Evolutionary conservation across 64 coral and sea anemone genomes (phyloP), one percentile per base, ranked within the genome.

Genomic region (Stylophora pistillata): DNA sequence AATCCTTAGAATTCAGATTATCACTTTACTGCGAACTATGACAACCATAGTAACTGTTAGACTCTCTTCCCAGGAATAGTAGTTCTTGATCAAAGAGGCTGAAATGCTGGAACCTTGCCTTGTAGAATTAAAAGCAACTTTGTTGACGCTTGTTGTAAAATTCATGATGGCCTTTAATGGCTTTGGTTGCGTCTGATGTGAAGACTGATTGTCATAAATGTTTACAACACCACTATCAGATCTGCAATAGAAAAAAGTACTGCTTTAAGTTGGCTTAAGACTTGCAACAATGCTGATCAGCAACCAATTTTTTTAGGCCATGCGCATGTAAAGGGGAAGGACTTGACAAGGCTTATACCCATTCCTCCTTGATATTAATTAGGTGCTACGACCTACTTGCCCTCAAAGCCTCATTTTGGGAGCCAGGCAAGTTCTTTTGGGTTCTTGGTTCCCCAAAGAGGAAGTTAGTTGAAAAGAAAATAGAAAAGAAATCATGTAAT

Each of bases 161-260:
- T 98, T 98, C 86, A 94, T 88, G n/a, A 98, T 63, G 25, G 93
- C 78, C 87, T 98, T 98, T 17, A 98, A 70, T 60, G 96, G 96
- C 86, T 93, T 98, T 64, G 96, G 96, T 34, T 89, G 76, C 16
- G 93, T 74, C 52, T 93, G 21, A n/a, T 23, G 72, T 81, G 92
- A 89, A 90, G 87, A 92, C 31, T 90, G 74, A 30, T 90, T 80
- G 66, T 98, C 96, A 79, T 98, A 98, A 25, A 98, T 74, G 53
- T 98, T 98, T 10, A 98, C 96, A 54, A 98, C 90, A 30, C 96
- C 96, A 83, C 92, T 94, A 88, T 94, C 93, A 76, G 96, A 98
- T 16, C 96, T 98, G 74, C 15, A 86, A 78, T 7, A 14, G 25
- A 58, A 56, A n/a, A 82, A 5, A 30, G 9, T 56, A 59, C n/a